Evolutionary conservation across 2,113 vertebrate genomes (phyloP).

Genomic region (Pandion haliaetus): DNA sequence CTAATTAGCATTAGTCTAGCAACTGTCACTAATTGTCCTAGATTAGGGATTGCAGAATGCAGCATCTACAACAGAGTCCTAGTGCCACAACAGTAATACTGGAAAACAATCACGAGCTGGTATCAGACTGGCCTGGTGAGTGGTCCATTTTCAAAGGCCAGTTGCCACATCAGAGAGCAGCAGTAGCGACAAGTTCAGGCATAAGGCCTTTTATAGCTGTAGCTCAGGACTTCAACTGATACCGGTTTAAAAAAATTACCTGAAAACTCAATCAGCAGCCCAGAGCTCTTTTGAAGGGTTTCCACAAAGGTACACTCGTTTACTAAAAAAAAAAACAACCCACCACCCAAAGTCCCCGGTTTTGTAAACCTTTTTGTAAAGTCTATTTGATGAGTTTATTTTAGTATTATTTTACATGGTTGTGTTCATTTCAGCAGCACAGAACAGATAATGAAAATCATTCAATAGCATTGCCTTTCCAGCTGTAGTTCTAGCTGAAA

Average conservation of each 20-base stretch:
- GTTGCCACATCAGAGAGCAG: neutral
- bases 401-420: neutral
- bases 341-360: neutral
- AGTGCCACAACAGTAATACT: neutral
- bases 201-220: neutral
- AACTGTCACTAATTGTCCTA: neutral
- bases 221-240: neutral
- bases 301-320: neutral
- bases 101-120: accelerated
- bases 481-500: conserved; percentile 45
- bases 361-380: neutral
- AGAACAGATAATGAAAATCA: neutral
- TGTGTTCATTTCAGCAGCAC: neutral
- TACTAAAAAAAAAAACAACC: neutral
- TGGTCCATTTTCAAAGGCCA: neutral
- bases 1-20: neutral
- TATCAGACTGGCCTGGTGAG: accelerated
- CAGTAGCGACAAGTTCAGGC: neutral
- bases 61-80: neutral
- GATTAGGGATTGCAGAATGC: neutral
- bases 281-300: neutral
- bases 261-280: neutral
- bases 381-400: neutral
- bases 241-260: neutral
- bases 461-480: conserved; percentile 31